A percentile compares a stretch with the other conserved stretches of the same genome.
Conservation (phyloP, 2,888 invertebrate species). For the Lutraria lutraria region DNA sequence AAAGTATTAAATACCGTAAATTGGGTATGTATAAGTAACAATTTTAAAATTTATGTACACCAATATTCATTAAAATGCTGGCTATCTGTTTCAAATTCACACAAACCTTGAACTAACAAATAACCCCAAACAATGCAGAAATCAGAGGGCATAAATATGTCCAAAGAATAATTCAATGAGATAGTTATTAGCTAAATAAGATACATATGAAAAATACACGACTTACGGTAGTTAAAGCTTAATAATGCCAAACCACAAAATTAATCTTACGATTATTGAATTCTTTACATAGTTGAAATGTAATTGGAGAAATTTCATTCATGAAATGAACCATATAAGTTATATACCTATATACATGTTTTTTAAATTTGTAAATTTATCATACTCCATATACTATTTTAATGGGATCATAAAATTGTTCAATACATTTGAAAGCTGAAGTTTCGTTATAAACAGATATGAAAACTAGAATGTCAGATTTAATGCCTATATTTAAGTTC, state of each 20-base stretch:
- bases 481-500: no score
- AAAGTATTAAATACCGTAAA: no score
- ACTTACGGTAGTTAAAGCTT: background rate
- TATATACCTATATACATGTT: background rate
- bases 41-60: background rate
- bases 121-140: no score
- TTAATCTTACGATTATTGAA: conserved; percentile 33
- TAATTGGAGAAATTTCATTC: conserved; percentile 38
- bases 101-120: no score
- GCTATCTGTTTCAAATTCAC: background rate
- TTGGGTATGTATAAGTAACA: no score
- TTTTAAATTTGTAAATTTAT: background rate
- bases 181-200: no score
- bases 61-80: background rate
- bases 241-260: background rate
- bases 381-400: background rate
- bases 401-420: background rate
- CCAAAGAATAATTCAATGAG: no score
- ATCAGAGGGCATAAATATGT: no score
- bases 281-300: conserved; percentile 35
- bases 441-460: no score
- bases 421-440: no score
- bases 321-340: background rate
- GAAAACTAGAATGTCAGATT: no score
- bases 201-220: no score